Evolutionary conservation across 2,113 vertebrate species (phyloP), one percentile per base, ranked within the genome.

Genomic region (Rhizomys pruinosus): DNA sequence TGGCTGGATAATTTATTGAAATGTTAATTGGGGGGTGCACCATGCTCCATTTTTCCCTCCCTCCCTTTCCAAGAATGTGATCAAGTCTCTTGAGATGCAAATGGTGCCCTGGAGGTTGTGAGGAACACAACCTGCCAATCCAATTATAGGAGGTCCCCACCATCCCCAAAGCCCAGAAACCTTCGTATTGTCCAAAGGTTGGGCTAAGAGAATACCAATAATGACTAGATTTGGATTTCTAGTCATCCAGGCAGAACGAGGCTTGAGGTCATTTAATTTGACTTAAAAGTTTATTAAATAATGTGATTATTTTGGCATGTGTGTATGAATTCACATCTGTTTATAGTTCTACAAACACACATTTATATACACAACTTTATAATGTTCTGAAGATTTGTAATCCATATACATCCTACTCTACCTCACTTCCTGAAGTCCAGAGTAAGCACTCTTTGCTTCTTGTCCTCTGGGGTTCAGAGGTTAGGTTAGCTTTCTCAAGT

Each of bases 1-100:
- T 91, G 79, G 34, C 93, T 55, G 37, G 81, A 90, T 94, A 88
- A 96, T 95, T 95, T 93, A 96, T 96, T 97, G 93, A 95, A 90
- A 96, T 96, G 93, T 90, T 97, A 96, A 96, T 97, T 95, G 78
- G 52, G 34, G 23, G 25, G 52, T 94, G 82, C 90, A 93, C 89
- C 86, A 81, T 88, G 85, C 92, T 94, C 63, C 82, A 39, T 82
- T 92, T 94, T 77, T 77, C 0, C 61, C 63, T 93, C 68, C 23
- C n/a, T 90, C 82, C 64, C 84, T 7, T 90, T 89, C 59, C 39
- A 86, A 87, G 90, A 97, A 89, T 80, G 92, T 96, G 91, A 89
- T 87, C 82, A 95, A 95, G 88, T 52, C 86, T 95, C 92, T 96
- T 89, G 92, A 92, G 69, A 94, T 77, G 61, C 88, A 94, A 95